Conservation (phyloP, 2,797 vertebrate species). For the Chaetodon trifasciatus region DNA sequence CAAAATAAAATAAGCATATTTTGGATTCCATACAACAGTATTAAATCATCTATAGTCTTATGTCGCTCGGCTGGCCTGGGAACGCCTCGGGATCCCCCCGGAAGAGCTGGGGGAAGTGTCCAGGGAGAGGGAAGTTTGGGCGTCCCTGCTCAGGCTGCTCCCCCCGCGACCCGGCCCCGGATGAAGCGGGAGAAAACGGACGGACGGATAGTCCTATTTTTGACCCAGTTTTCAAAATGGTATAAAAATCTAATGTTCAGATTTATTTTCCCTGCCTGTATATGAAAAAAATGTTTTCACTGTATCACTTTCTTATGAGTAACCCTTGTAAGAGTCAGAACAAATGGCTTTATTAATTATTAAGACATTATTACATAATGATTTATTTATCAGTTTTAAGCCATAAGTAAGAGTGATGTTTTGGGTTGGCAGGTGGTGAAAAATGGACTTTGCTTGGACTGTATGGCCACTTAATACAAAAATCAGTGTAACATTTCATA, state of each 20-base stretch:
- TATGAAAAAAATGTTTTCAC: not conserved
- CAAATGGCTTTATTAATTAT: not conserved
- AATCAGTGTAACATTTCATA: not conserved
- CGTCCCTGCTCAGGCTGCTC: no score
- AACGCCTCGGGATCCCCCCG: no score
- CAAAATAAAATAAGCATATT: not conserved
- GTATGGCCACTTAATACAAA: not conserved
- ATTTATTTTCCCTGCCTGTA: no score
- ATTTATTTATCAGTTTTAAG: not conserved
- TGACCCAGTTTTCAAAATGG: not conserved
- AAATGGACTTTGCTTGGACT: not conserved
- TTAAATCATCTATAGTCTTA: not conserved
- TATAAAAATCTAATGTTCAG: no score
- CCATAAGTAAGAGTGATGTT: not conserved
- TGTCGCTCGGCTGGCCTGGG: no score
- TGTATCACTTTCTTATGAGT: not conserved
- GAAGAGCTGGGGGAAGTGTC: no score
- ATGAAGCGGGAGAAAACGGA: no score
- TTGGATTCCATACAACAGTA: no score
- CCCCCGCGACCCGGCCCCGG: no score
- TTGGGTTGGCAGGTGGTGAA: not conserved
- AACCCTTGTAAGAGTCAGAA: not conserved
- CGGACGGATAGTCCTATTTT: no score
- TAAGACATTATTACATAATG: not conserved
- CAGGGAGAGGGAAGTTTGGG: no score